Base-by-base conservation (phyloP, 2,113 vertebrate species). In the Mystacornis crossleyi region DNA sequence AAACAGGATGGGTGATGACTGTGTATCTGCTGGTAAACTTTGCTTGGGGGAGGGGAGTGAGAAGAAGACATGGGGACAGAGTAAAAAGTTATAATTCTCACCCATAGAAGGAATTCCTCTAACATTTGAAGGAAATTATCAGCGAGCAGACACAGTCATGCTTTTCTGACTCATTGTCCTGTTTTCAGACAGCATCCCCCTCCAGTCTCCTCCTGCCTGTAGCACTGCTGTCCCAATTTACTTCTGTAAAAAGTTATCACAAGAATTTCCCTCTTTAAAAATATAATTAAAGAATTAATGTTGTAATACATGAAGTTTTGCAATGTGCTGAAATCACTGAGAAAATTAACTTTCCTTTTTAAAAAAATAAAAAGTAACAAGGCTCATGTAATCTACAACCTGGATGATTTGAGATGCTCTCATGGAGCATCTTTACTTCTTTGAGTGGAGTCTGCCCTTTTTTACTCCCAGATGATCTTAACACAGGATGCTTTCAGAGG, bases 161-260 rank as follows among this genome's bases (percentile, higher is more conserved):
- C 29, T 82, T 69, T 82, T 94, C 69, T 97, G 93, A 95, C 50
- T 92, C 86, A 89, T 4, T 93, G 86, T 86, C 65, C 24, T 81
- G 60, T 86, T 92, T 93, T n/a, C 72, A 74, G 80, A 65, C 60
- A 53, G 65, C n/a, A 48, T 28, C 42, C 23, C 45, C 36, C 8
- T 90, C 62, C 31, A 40, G 61, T 67, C 29, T 83, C 54, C 50
- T 54, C 19, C 53, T 85, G 73, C n/a, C 66, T 69, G 36, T 75
- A 93, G 38, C 31, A 38, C 34, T 87, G 43, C 29, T 86, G 15
- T 67, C 53, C 18, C 2, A 2, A 20, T 73, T 64, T 58, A 71
- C 67, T 95, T 86, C 62, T 73, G 36, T 55, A 47, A 55, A 61
- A 93, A 92, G 34, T 53, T 82, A 86, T 74, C 51, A 53, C 40